Percentiles rank a stretch among this genome's conserved stretches.
These are phyloP conservation scores for Plotosus lineatus DNA, from an alignment of 2,113 vertebrate genomes.

Conservation along the genomic window DNA sequence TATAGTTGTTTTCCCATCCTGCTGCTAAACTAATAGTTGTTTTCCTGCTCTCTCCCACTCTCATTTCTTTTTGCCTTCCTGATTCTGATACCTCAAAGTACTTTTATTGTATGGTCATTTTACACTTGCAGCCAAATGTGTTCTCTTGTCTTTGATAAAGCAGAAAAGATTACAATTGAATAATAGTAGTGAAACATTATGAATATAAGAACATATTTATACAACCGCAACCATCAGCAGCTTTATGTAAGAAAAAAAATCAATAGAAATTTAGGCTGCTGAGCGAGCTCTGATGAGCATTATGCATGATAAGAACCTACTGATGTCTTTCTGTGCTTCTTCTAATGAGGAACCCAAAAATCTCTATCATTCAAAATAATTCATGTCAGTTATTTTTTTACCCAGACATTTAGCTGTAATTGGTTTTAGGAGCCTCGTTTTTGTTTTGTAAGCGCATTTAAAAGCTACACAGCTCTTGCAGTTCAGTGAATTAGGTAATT, in stretches of 20 bases:
- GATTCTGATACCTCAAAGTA: neutral
- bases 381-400: neutral
- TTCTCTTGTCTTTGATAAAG: neutral
- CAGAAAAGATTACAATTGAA: neutral
- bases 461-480: neutral
- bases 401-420: neutral
- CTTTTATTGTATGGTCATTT: neutral
- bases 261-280: neutral
- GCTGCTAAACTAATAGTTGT: slow-evolving; percentile 26
- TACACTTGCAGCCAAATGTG: neutral
- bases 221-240: no score
- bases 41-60: neutral
- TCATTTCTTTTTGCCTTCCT: no score
- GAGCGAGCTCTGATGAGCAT: no score
- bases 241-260: neutral
- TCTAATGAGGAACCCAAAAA: neutral
- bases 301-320: neutral
- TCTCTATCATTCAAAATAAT: neutral
- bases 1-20: slow-evolving; percentile 13
- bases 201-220: neutral
- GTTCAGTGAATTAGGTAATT: neutral
- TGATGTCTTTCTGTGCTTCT: neutral
- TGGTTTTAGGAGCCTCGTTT: neutral
- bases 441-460: neutral
- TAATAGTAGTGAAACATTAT: neutral